Conservation (phyloP, 2,888 invertebrate species). For the Molorchus minor region DNA sequence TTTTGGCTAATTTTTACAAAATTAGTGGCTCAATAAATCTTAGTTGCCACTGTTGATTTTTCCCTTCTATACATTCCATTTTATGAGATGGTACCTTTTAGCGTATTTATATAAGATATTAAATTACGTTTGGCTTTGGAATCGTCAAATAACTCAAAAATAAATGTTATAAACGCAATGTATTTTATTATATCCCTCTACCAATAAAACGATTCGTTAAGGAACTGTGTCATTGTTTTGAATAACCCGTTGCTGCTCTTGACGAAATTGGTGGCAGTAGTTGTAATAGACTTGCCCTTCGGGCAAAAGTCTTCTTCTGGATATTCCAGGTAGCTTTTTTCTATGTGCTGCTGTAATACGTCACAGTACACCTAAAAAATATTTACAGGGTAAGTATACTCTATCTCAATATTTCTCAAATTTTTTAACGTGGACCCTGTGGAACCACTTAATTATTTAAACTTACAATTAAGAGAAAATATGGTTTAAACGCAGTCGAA, state of each 20-base stretch:
- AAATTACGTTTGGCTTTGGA: constrained; percentile 26
- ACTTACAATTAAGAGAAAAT: too few species aligned
- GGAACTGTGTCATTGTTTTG: constrained; percentile 46
- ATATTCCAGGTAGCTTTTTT: constrained; percentile 40
- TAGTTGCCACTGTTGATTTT: constrained; percentile 1
- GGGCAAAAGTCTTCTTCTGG: constrained; percentile 35
- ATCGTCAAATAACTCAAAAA: constrained; percentile 25
- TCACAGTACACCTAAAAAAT: constrained; percentile 35
- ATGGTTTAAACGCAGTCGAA: too few species aligned
- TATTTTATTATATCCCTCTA: constrained; percentile 25
- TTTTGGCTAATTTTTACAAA: not conserved
- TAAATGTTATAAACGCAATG: constrained; percentile 23
- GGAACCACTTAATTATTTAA: too few species aligned
- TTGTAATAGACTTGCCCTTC: constrained; percentile 25
- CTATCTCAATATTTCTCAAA: too few species aligned
- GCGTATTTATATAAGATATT: constrained; percentile 26
- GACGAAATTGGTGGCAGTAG: constrained; percentile 15
- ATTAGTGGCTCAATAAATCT: not conserved
- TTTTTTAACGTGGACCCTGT: too few species aligned
- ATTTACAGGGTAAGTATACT: not conserved
- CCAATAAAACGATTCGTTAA: constrained; percentile 54
- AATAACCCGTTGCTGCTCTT: constrained; percentile 38
- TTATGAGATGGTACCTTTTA: constrained; percentile 24
- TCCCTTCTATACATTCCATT: constrained; percentile 24
- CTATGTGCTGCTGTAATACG: constrained; percentile 24